Percentiles rank a stretch among this genome's conserved stretches.
phyloP scores from a whole-genome alignment of 2,113 vertebrate species.

The Anser brachyrhynchus region DNA sequence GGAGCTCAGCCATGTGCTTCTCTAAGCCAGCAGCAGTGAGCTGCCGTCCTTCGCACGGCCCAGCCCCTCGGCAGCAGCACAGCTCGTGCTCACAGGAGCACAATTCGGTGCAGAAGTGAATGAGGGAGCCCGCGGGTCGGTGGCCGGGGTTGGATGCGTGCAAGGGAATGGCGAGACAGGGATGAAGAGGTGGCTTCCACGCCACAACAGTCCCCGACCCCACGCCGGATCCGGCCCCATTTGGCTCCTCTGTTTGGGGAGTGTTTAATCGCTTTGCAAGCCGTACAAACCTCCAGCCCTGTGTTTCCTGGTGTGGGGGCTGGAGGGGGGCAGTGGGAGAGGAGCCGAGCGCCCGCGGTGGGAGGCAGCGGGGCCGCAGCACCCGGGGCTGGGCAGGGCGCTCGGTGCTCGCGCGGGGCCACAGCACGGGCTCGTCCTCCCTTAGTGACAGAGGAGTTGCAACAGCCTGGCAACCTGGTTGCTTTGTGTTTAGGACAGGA shows the following conservation, averaged over 20 bases:
- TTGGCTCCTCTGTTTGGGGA: background rate
- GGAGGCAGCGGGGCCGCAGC: background rate
- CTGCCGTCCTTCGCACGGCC: too few relatives aligned
- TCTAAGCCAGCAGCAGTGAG: background rate
- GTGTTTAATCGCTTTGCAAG: background rate
- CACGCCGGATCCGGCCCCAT: fast-evolving
- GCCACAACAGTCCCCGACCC: fast-evolving
- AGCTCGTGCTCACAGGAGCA: fast-evolving
- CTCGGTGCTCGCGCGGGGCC: fast-evolving
- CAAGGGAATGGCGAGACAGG: background rate
- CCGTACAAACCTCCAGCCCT: background rate
- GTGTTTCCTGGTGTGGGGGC: background rate
- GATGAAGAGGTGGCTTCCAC: background rate
- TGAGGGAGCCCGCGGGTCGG: background rate
- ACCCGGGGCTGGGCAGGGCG: background rate
- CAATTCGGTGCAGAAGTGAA: background rate
- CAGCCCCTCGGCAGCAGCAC: background rate
- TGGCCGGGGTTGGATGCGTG: background rate
- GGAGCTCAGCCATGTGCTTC: background rate
- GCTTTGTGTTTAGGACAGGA: conserved; percentile 47
- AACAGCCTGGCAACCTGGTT: background rate
- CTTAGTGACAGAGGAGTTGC: background rate
- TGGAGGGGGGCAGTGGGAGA: background rate
- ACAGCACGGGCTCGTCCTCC: background rate
- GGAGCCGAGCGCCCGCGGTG: background rate